These are phyloP conservation scores for Drosophila mauritiana DNA, from an alignment of 1,140 invertebrate genomes.

Conservation along the genomic window DNA sequence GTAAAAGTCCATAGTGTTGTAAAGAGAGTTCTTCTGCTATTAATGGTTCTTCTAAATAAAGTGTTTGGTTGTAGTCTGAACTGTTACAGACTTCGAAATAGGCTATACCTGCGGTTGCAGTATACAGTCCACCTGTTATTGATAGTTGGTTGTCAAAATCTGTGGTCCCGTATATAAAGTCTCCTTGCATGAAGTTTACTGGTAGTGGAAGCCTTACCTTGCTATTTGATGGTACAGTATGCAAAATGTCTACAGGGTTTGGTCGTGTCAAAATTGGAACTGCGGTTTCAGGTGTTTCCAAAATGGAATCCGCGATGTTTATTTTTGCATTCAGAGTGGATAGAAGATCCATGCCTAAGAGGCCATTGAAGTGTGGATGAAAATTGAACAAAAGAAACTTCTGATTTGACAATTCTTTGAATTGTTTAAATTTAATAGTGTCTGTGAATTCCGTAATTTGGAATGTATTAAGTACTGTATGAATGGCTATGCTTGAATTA, in stretches of 20 bases:
- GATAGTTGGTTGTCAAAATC: background rate
- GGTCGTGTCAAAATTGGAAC: background rate
- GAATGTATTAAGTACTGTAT: background rate
- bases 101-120: background rate
- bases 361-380: slow-evolving; percentile 5
- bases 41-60: slow-evolving; percentile 6
- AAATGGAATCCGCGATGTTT: slow-evolving; percentile 2
- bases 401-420: background rate
- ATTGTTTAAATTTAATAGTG: slow-evolving; percentile 9
- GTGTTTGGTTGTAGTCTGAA: slow-evolving; percentile 9
- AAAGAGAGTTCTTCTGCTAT: background rate
- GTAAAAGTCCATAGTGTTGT: background rate
- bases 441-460: slow-evolving; percentile 11
- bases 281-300: background rate
- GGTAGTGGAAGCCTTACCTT: background rate
- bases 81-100: slow-evolving; percentile 4
- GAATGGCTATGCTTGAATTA: background rate
- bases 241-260: background rate
- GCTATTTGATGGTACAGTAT: slow-evolving; percentile 5
- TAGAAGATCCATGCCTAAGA: slow-evolving; percentile 2
- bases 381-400: slow-evolving; percentile 9
- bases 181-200: slow-evolving; percentile 6
- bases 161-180: slow-evolving; percentile 13
- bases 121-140: slow-evolving; percentile 2
- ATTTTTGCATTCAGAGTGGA: slow-evolving; percentile 9